A percentile compares a stretch with the other conserved stretches of the same genome.
phyloP scores from a whole-genome alignment of 1,140 invertebrate genomes.

The Zaprionus camerounensis region DNA sequence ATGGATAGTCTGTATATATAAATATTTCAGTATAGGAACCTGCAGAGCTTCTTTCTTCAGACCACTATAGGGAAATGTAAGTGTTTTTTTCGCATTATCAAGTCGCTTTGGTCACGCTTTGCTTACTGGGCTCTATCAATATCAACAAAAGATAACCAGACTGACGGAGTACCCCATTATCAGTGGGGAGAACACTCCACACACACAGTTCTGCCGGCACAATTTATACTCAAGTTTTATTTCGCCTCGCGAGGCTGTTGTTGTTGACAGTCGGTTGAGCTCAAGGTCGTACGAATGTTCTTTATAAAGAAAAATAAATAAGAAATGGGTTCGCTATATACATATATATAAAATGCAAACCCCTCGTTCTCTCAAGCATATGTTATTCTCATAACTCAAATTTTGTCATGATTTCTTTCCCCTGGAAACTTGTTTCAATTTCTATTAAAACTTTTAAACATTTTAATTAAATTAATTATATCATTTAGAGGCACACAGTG shows the following conservation, averaged over 20 bases:
- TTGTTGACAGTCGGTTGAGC: slow-evolving; percentile 42
- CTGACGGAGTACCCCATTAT: slow-evolving; percentile 29
- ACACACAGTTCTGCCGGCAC: too few species aligned
- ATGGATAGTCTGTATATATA: not conserved
- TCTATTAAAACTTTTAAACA: slow-evolving; percentile 9
- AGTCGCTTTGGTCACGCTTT: slow-evolving; percentile 17
- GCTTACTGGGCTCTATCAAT: slow-evolving; percentile 49
- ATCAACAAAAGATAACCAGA: slow-evolving; percentile 67
- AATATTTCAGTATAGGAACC: not conserved
- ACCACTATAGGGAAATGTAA: not conserved
- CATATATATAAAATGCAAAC: slow-evolving; percentile 6
- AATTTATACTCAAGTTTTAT: slow-evolving; percentile 39
- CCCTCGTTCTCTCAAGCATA: too few species aligned
- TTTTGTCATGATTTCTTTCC: slow-evolving; percentile 21
- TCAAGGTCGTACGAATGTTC: slow-evolving; percentile 59
- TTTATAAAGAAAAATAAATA: slow-evolving; percentile 36
- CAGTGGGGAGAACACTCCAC: slow-evolving; percentile 22
- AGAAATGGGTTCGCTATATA: slow-evolving; percentile 3
- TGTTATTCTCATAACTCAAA: slow-evolving; percentile 2
- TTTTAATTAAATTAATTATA: slow-evolving; percentile 38
- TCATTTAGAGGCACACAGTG: slow-evolving; percentile 12
- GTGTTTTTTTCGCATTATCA: slow-evolving; percentile 6
- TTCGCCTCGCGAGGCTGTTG: slow-evolving; percentile 39
- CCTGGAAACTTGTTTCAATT: slow-evolving; percentile 21
- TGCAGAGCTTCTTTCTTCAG: not conserved